Evolutionary conservation across 2,888 invertebrate genomes (phyloP), one percentile per base, ranked within the genome.

Genomic region (Tachystola acroxantha): DNA sequence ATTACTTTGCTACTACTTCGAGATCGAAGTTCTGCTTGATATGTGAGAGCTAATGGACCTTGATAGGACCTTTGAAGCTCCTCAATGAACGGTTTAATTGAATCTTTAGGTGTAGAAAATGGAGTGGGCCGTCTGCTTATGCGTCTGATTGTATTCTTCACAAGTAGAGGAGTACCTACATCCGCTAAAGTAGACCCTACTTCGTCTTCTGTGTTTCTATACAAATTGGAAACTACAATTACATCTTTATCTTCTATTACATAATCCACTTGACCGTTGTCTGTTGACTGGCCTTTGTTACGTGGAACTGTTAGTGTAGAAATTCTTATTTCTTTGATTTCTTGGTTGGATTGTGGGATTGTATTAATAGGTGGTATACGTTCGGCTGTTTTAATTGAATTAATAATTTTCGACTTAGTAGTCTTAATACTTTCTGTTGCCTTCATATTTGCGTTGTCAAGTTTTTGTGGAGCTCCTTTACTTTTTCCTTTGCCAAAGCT

Each of bases 121-220:
- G 24, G 7, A n/a, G 24, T 24, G 7, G 24, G 24, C 3, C 2
- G 7, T 9, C n/a, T 24, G 9, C 2, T 7, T 16, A 16, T 16
- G 6, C 3, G 9, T 3, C 7, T 24, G 24, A 6, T 24, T 24
- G 24, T 4, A 10, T 4, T 4, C 6, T 16, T 6, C 6, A 4
- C 16, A 11, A 27, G 27, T 11, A 6, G 27, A 11, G 11, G 3
- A 14, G 7, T 42, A 13, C 24, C 27, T 28, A 34, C 19, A 39
- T 50, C 42, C 11, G 40, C 32, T 16, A 24, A 24, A 4, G 44
- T 9, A 14, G 55, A 53, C 7, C 34, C 34, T 1, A 43, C 35
- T 27, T 58, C 52, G 11, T 27, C 59, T 2, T 57, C 45, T 2
- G 39, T 32, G 32, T 53, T 53, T 39, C 48, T 46, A 29, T 47